Evolutionary conservation across 2,113 vertebrate species (phyloP).

Genomic region (Dolichotis patagonum): DNA sequence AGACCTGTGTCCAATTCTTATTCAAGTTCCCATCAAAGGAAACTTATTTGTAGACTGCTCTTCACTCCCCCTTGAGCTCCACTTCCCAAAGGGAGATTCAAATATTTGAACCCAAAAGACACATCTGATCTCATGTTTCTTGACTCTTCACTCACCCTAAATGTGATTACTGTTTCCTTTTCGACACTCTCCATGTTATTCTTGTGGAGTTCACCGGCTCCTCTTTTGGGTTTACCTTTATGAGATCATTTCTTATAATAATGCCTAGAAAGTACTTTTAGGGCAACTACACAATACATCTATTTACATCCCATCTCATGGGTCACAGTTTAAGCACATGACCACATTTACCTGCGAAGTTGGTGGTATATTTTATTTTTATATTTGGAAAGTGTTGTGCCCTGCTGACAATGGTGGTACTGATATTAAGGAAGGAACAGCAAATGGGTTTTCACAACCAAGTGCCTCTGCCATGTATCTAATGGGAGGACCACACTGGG

Average conservation of each 20-base stretch:
- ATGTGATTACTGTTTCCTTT: neutral
- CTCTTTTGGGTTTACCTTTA: neutral
- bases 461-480: neutral
- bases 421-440: neutral
- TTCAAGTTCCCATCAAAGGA: neutral
- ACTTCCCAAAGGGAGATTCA: neutral
- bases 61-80: neutral
- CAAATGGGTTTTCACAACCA: neutral
- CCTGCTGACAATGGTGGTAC: neutral
- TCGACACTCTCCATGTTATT: neutral
- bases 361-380: neutral
- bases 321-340: neutral
- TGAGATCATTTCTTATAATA: neutral
- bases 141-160: neutral
- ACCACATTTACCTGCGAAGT: neutral
- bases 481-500: fast-evolving
- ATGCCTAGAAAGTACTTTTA: neutral
- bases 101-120: neutral
- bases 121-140: neutral
- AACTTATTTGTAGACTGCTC: neutral
- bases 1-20: neutral
- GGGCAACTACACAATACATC: neutral
- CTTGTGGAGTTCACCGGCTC: neutral
- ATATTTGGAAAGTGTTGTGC: neutral
- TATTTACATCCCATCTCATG: neutral